Conservation (phyloP, 2,797 vertebrate species). For the Potorous gilbertii region DNA sequence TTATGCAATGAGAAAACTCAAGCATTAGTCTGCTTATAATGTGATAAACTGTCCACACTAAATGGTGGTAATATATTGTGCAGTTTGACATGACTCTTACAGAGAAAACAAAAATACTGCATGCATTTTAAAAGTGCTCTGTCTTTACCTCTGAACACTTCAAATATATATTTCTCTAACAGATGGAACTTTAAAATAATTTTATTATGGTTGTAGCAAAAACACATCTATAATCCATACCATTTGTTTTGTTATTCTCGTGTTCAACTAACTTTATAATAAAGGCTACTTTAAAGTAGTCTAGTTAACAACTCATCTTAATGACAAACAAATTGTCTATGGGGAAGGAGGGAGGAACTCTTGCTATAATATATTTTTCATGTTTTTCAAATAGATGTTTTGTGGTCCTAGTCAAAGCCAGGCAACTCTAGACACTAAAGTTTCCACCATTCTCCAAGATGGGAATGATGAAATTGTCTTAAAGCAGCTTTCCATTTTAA, state of each 20-base stretch:
- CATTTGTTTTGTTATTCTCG: background rate
- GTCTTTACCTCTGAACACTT: slow-evolving; percentile 39
- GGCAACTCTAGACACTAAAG: background rate
- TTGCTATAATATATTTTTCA: background rate
- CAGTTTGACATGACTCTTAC: slow-evolving; percentile 1
- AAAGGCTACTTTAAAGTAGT: slow-evolving; percentile 32
- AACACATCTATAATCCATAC: slow-evolving; percentile 57
- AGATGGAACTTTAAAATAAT: slow-evolving; percentile 53
- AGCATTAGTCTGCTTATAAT: background rate
- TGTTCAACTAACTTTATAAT: slow-evolving; percentile 53
- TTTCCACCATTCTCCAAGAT: background rate
- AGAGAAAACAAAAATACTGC: slow-evolving; percentile 9
- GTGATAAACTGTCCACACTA: background rate
- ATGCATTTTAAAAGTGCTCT: slow-evolving; percentile 14
- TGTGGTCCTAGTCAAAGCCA: background rate
- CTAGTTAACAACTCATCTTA: slow-evolving; percentile 12
- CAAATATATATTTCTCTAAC: slow-evolving; percentile 9
- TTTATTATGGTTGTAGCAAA: slow-evolving; percentile 60
- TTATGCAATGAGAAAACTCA: background rate
- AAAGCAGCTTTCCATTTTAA: background rate
- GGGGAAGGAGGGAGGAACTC: background rate
- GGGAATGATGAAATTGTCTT: background rate
- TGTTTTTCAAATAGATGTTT: slow-evolving; percentile 18
- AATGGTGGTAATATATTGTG: background rate
- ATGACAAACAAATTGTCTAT: background rate